Conservation (phyloP, 2,797 vertebrate species). For the Sphaeramia orbicularis region DNA sequence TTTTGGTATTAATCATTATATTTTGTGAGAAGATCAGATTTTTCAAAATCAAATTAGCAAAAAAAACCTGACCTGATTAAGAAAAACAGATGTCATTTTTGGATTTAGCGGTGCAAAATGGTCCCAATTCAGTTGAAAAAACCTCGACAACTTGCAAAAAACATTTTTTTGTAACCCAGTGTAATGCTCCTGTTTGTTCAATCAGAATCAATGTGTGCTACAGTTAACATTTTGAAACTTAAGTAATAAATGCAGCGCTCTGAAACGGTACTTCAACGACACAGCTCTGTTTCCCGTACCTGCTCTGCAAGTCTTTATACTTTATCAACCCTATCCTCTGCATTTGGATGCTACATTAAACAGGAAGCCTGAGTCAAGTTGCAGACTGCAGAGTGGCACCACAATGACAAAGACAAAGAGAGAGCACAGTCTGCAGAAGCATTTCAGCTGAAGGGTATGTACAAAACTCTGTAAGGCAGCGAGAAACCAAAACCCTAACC, state of each 20-base stretch:
- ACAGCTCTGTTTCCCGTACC: conserved; percentile 2
- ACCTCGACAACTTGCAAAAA: too few relatives aligned
- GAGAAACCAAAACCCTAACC: conserved; percentile 4
- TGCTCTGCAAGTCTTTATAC: conserved; percentile 28
- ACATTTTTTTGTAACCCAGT: too few relatives aligned
- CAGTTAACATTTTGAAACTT: conserved; percentile 24
- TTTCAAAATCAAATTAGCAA: too few relatives aligned
- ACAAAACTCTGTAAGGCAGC: conserved; percentile 1
- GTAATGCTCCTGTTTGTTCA: not conserved
- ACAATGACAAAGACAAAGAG: conserved; percentile 22
- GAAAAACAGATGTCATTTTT: too few relatives aligned
- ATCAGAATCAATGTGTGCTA: conserved; percentile 4
- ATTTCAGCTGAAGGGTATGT: conserved; percentile 26
- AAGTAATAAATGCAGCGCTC: conserved; percentile 29
- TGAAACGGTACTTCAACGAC: conserved; percentile 25
- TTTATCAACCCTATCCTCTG: conserved; percentile 22
- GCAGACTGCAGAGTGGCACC: conserved; percentile 18
- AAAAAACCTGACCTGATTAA: too few relatives aligned
- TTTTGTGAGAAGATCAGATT: too few relatives aligned
- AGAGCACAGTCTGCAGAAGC: conserved; percentile 20
- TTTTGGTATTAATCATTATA: too few relatives aligned
- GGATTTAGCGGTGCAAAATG: too few relatives aligned
- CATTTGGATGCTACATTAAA: conserved; percentile 38
- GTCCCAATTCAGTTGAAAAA: too few relatives aligned
- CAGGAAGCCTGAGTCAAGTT: conserved; percentile 23